phyloP scores from a whole-genome alignment of 2,888 invertebrate genomes.

The Drosophila colorata region DNA sequence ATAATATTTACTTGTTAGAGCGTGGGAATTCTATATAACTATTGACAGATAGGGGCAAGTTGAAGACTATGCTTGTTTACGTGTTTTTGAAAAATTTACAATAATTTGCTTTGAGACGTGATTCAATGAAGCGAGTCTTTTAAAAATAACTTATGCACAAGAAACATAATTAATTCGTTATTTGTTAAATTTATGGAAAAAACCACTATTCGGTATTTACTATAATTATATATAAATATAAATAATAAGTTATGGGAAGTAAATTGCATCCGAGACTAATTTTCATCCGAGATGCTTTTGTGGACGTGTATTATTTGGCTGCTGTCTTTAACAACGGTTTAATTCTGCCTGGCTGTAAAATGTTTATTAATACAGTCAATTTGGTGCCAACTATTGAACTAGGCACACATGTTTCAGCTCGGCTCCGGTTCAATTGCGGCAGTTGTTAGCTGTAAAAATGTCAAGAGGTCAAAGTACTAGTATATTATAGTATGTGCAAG shows the following conservation, averaged over 20 bases:
- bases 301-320: constrained; percentile 43
- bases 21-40: constrained; percentile 69
- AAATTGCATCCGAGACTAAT: too few relatives aligned
- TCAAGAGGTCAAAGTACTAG: constrained; percentile 63
- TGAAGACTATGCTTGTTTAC: background rate
- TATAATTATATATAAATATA: too few relatives aligned
- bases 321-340: constrained; percentile 1
- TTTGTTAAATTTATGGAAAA: too few relatives aligned
- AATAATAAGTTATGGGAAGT: too few relatives aligned
- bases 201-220: too few relatives aligned
- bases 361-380: constrained; percentile 80
- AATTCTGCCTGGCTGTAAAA: constrained; percentile 47
- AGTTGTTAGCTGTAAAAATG: constrained; percentile 52
- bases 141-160: too few relatives aligned
- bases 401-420: constrained; percentile 69
- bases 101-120: too few relatives aligned
- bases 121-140: too few relatives aligned
- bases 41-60: background rate
- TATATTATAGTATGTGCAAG: constrained; percentile 33
- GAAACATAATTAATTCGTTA: constrained; percentile 9
- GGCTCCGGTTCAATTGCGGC: constrained; percentile 26
- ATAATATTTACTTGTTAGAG: constrained; percentile 68
- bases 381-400: constrained; percentile 78
- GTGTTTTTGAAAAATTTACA: too few relatives aligned
- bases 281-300: constrained; percentile 66